These are phyloP conservation scores for Apodemia zela DNA, from an alignment of 2,888 invertebrate genomes.

Conservation along the genomic window DNA sequence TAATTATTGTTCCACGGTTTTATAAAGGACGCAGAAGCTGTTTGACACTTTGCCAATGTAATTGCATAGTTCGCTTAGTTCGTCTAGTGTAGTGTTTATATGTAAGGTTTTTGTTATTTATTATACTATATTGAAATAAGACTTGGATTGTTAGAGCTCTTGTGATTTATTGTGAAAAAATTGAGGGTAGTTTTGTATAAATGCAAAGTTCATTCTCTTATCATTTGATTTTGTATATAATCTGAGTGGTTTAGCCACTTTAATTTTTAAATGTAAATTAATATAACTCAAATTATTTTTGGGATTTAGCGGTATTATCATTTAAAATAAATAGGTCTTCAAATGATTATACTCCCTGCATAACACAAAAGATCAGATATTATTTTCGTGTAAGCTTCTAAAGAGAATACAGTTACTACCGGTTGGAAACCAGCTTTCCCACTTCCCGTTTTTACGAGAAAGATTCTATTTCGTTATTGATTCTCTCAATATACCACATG, in stretches of 20 bases:
- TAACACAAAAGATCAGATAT: not conserved
- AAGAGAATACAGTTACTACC: too few relatives aligned
- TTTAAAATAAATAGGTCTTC: not conserved
- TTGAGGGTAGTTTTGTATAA: slow-evolving; percentile 30
- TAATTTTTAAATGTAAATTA: slow-evolving; percentile 5
- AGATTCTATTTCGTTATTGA: too few relatives aligned
- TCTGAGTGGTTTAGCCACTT: not conserved
- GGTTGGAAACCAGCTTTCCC: too few relatives aligned
- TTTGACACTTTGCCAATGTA: slow-evolving; percentile 56
- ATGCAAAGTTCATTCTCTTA: slow-evolving; percentile 9
- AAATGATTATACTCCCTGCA: not conserved
- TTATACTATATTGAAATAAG: slow-evolving; percentile 70
- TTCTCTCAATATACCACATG: too few relatives aligned
- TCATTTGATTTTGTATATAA: slow-evolving; percentile 11
- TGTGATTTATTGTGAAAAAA: slow-evolving; percentile 50
- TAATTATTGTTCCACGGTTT: not conserved
- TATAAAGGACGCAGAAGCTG: slow-evolving; percentile 24
- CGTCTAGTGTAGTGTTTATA: slow-evolving; percentile 60
- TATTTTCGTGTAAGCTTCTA: too few relatives aligned
- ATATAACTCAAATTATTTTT: slow-evolving; percentile 2
- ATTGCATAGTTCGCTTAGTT: slow-evolving; percentile 63
- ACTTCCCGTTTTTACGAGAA: too few relatives aligned
- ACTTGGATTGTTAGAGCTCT: slow-evolving; percentile 62
- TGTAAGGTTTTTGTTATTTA: slow-evolving; percentile 74
- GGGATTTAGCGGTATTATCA: not conserved